These are phyloP conservation scores for Toxotes chatareus DNA, from an alignment of 2,113 vertebrate species.

Conservation along the genomic window DNA sequence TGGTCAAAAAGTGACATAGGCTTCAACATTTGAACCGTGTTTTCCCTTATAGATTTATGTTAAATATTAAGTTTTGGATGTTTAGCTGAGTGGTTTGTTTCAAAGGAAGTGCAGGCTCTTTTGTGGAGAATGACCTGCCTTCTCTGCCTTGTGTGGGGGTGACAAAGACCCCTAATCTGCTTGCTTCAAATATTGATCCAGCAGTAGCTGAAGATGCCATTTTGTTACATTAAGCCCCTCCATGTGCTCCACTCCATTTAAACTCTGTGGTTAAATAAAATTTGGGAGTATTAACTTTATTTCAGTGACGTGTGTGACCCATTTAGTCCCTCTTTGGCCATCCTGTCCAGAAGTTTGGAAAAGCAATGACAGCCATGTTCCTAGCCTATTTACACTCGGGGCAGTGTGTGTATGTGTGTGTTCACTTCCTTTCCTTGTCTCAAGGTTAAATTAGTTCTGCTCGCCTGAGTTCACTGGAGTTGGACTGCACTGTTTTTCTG, in stretches of 20 bases:
- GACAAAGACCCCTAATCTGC: slow-evolving; percentile 78
- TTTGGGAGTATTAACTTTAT: slow-evolving; percentile 17
- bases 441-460: slow-evolving; percentile 70
- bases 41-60: neutral
- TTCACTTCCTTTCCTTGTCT: slow-evolving; percentile 56
- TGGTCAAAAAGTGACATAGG: neutral
- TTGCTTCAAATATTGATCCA: slow-evolving; percentile 80
- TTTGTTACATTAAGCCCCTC: slow-evolving; percentile 75
- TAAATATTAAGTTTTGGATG: neutral
- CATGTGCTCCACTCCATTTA: slow-evolving; percentile 52
- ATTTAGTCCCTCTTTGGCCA: slow-evolving; percentile 27
- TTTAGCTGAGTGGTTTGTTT: slow-evolving; percentile 26
- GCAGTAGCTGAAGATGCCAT: slow-evolving; percentile 79
- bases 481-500: slow-evolving; percentile 12
- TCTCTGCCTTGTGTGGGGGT: slow-evolving; percentile 69
- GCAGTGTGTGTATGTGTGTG: slow-evolving; percentile 23
- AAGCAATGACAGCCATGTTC: slow-evolving; percentile 43
- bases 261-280: slow-evolving; percentile 11
- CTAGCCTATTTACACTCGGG: slow-evolving; percentile 43
- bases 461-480: slow-evolving; percentile 47
- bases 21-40: neutral
- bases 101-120: slow-evolving; percentile 41
- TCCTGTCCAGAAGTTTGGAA: slow-evolving; percentile 58
- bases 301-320: neutral
- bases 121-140: slow-evolving; percentile 65